phyloP scores from a whole-genome alignment of 2,888 invertebrate genomes.

The Xestia xanthographa region DNA sequence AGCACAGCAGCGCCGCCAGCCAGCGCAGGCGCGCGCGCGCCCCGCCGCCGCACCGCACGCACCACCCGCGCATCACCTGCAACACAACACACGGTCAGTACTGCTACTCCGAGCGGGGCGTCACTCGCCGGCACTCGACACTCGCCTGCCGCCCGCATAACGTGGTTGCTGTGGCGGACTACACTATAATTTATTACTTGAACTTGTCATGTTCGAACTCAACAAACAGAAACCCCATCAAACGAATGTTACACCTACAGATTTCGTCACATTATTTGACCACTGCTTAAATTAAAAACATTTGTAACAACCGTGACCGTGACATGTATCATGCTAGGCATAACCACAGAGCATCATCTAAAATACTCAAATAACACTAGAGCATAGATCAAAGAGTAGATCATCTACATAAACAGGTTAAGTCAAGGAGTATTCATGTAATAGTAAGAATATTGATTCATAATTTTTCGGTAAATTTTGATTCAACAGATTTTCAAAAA shows the following conservation, averaged over 20 bases:
- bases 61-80: slow-evolving; percentile 86
- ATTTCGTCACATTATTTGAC: slow-evolving; percentile 38
- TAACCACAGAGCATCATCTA: neutral
- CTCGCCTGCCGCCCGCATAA: slow-evolving; percentile 48
- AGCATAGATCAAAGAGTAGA: neutral
- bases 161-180: neutral
- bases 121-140: neutral
- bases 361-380: neutral
- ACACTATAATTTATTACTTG: slow-evolving; percentile 41
- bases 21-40: slow-evolving; percentile 81
- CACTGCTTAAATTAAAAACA: slow-evolving; percentile 17
- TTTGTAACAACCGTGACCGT: slow-evolving; percentile 19
- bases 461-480: no score
- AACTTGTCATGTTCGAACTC: slow-evolving; percentile 29
- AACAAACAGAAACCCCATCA: slow-evolving; percentile 43
- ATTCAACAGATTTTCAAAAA: no score
- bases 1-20: slow-evolving; percentile 85
- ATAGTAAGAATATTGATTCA: no score
- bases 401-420: neutral
- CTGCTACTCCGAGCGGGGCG: neutral
- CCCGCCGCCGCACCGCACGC: slow-evolving; percentile 76
- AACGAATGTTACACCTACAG: slow-evolving; percentile 26
- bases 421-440: neutral
- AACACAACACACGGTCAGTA: slow-evolving; percentile 52
- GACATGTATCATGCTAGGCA: slow-evolving; percentile 14